These are phyloP conservation scores for Harpagus bidentatus DNA, from an alignment of 2,113 vertebrate species.

Conservation along the genomic window DNA sequence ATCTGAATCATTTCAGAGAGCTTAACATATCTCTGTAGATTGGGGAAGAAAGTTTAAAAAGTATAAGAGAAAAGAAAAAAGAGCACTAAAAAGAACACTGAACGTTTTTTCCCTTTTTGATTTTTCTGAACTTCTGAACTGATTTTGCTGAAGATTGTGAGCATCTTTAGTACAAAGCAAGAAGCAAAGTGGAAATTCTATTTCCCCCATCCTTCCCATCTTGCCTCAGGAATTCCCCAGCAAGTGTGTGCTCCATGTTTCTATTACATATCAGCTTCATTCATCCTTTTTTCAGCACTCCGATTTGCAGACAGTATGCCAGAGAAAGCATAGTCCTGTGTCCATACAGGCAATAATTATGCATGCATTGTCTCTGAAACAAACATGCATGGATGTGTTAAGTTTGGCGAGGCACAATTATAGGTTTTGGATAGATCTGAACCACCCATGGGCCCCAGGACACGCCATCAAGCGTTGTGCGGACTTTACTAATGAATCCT, in stretches of 20 bases:
- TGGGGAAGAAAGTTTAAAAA: background rate
- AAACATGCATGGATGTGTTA: fast-evolving
- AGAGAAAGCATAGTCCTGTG: background rate
- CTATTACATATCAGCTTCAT: background rate
- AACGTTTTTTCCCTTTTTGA: fast-evolving
- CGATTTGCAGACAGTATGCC: background rate
- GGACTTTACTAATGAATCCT: background rate
- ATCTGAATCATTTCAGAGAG: background rate
- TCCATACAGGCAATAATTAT: background rate
- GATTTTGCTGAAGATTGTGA: background rate
- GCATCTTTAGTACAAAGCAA: background rate
- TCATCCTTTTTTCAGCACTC: background rate
- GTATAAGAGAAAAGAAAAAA: background rate
- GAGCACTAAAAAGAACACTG: background rate
- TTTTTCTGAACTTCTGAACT: background rate
- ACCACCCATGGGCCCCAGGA: background rate
- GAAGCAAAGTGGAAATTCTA: background rate
- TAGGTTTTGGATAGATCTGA: background rate
- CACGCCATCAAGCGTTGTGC: background rate
- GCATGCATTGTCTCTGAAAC: background rate
- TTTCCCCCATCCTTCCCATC: background rate
- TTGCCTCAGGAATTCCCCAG: background rate
- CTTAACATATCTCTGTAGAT: background rate
- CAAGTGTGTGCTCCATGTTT: background rate
- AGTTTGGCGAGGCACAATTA: background rate